Conservation (phyloP, 2,113 vertebrate genomes). For the Hippocampus zosterae region DNA sequence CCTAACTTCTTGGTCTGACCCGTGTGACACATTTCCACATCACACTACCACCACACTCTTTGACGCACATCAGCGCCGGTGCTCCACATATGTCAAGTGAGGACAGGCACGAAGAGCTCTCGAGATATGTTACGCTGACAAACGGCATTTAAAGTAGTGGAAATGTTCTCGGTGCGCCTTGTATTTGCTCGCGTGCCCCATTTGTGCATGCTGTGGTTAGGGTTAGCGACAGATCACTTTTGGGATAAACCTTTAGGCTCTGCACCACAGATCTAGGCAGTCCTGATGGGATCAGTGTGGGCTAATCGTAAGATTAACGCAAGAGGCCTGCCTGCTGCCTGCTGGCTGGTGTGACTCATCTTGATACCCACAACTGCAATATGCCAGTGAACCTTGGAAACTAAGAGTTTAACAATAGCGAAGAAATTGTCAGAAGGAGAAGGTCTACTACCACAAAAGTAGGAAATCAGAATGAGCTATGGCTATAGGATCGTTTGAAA, state of each 20-base stretch:
- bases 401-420: slow-evolving; percentile 1
- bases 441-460: not conserved
- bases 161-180: slow-evolving; percentile 3
- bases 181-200: not conserved
- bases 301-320: slow-evolving; percentile 66
- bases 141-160: slow-evolving; percentile 1
- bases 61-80: slow-evolving; percentile 12
- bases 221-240: slow-evolving; percentile 25
- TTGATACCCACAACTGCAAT: slow-evolving; percentile 40
- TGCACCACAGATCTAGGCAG: slow-evolving; percentile 64
- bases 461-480: not conserved
- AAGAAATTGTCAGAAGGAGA: not conserved
- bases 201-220: slow-evolving; percentile 18
- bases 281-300: slow-evolving; percentile 67
- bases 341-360: slow-evolving; percentile 63
- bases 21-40: slow-evolving; percentile 37
- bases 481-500: not conserved
- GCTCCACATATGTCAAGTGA: slow-evolving; percentile 4
- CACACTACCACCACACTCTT: slow-evolving; percentile 14
- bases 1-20: slow-evolving; percentile 43
- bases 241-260: slow-evolving; percentile 61
- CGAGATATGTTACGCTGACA: slow-evolving; percentile 8
- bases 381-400: slow-evolving; percentile 31
- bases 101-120: slow-evolving; percentile 7
- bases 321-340: slow-evolving; percentile 62